phyloP scores from a whole-genome alignment of 2,888 invertebrate genomes.

The Drosophila villosipedis region DNA sequence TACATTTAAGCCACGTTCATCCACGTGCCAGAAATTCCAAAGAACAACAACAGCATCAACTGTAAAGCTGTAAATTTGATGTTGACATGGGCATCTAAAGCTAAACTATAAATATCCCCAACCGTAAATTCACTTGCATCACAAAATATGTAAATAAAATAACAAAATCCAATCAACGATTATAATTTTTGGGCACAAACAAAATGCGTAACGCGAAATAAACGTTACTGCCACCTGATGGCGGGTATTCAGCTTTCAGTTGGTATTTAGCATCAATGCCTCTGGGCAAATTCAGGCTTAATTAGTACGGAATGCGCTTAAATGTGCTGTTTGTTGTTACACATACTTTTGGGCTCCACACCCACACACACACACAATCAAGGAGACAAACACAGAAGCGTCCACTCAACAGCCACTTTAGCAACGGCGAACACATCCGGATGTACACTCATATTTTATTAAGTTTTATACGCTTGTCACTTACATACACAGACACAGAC shows the following conservation, averaged over 20 bases:
- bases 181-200: not conserved
- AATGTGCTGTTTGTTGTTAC: slow-evolving; percentile 41
- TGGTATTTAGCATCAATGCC: slow-evolving; percentile 79
- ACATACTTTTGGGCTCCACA: slow-evolving; percentile 40
- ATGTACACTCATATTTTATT: slow-evolving; percentile 55
- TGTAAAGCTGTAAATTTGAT: not conserved
- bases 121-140: not conserved
- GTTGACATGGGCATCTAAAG: not conserved
- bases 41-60: not conserved
- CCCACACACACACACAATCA: slow-evolving; percentile 5
- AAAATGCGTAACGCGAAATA: not conserved
- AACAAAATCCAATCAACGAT: not conserved
- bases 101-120: not conserved
- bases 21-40: not conserved
- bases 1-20: not conserved
- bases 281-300: slow-evolving; percentile 57
- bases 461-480: slow-evolving; percentile 72
- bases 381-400: slow-evolving; percentile 30
- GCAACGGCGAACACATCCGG: slow-evolving; percentile 15
- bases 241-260: not conserved
- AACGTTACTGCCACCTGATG: not conserved
- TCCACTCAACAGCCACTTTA: slow-evolving; percentile 51
- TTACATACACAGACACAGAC: slow-evolving; percentile 17
- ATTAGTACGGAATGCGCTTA: slow-evolving; percentile 71
- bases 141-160: not conserved